Evolutionary conservation across 1,140 invertebrate genomes (phyloP), one percentile per base, ranked within the genome.

Genomic region (Brachionus calyciflorus): DNA sequence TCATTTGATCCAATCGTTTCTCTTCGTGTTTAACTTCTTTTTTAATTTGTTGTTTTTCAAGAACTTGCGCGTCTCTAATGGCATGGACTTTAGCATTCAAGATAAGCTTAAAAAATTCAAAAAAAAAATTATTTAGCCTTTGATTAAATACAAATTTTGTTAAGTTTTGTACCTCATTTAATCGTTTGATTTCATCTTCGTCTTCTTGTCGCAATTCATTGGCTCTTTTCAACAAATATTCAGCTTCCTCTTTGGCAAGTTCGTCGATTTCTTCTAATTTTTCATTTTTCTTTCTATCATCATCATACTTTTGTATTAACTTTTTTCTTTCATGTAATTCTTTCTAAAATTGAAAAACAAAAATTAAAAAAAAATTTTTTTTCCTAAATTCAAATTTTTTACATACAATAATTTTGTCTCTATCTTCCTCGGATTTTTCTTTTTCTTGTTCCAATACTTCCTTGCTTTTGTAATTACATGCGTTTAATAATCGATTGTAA

Each of bases 81-180:
- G 84, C 84, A 78, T 86, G 84, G 60, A 83, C 84, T 79, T 85
- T 85, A 17, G 85, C 84, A 80, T 85, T 85, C 41, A 83, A 78
- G 28, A 86, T 86, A 28, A 85, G 60, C 84, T 85, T 79, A 37
- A 79, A 60, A 46, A 46, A 44, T 19, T 40, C 4, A n/a, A 49
- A 17, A 17, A 17, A 17, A 17, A 1, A n/a, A n/a, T n/a, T n/a
- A n/a, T n/a, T n/a, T n/a, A n/a, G n/a, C n/a, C n/a, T n/a, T n/a
- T n/a, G n/a, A n/a, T n/a, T n/a, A n/a, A n/a, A n/a, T n/a, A n/a
- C n/a, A n/a, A n/a, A n/a, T n/a, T n/a, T n/a, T n/a, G n/a, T n/a
- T n/a, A n/a, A n/a, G n/a, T n/a, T n/a, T n/a, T n/a, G n/a, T 77
- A 84, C 83, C 80, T 85, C 84, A 80, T 86, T 85, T 6, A 86